Conservation (phyloP, 2,888 invertebrate species). For the Tetramorium bicarinatum region DNA sequence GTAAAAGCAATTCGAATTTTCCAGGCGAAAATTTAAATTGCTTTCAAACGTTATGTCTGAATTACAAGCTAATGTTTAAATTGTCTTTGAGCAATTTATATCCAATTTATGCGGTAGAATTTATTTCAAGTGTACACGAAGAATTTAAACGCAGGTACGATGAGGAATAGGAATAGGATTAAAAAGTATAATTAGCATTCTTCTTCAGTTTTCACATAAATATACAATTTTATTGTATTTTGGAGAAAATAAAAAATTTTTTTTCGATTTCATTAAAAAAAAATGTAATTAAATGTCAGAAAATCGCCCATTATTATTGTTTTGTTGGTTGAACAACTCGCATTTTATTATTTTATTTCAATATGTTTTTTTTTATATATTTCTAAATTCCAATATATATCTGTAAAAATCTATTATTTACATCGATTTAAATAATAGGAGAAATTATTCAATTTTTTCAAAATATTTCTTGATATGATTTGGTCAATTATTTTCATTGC, state of each 20-base stretch:
- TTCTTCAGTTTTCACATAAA: not conserved
- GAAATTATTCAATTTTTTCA: not conserved
- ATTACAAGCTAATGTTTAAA: conserved; percentile 73
- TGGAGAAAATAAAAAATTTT: not conserved
- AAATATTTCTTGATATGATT: not conserved
- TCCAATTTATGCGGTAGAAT: conserved; percentile 69
- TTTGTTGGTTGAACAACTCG: not conserved
- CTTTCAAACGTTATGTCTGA: conserved; percentile 69
- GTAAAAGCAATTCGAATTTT: conserved; percentile 74
- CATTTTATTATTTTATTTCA: not conserved
- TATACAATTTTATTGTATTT: not conserved
- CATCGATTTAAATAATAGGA: not conserved
- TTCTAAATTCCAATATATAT: not conserved
- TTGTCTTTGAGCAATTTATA: conserved; percentile 73
- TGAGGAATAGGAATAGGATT: conserved; percentile 47
- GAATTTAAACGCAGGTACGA: conserved; percentile 42
- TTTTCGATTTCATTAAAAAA: not conserved
- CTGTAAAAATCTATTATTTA: not conserved
- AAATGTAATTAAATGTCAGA: not conserved
- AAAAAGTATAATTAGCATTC: conserved; percentile 14
- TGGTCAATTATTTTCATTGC: not conserved
- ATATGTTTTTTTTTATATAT: not conserved
- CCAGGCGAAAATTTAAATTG: conserved; percentile 73
- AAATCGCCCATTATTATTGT: not conserved
- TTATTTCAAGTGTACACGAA: conserved; percentile 59